phyloP scores from a whole-genome alignment of 2,888 invertebrate genomes.

The Dolichomitus sp. region DNA sequence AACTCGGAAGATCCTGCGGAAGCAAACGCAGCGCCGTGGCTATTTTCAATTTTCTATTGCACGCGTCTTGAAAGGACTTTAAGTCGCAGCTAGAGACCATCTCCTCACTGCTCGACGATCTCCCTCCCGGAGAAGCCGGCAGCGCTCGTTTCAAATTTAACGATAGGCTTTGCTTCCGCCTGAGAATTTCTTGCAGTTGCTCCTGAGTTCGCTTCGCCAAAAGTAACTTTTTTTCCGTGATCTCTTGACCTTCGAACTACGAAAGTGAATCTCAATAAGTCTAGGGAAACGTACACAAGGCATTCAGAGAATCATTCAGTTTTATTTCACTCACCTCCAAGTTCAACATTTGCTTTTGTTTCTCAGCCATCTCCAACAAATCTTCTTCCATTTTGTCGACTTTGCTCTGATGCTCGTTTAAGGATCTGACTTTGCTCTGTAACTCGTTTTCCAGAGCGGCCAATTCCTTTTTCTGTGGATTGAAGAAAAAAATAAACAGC shows the following conservation, averaged over 20 bases:
- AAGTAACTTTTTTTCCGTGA: constrained; percentile 84
- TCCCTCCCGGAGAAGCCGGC: constrained; percentile 85
- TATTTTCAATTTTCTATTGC: constrained; percentile 82
- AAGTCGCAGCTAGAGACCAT: constrained; percentile 75
- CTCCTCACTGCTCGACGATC: constrained; percentile 76
- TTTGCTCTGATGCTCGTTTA: constrained; percentile 89
- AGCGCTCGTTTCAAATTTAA: constrained; percentile 89
- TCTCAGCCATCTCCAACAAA: constrained; percentile 89
- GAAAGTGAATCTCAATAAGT: constrained; percentile 23
- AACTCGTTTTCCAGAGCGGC: constrained; percentile 91
- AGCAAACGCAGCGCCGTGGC: constrained; percentile 81
- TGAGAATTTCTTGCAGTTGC: constrained; percentile 87
- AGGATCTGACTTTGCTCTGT: constrained; percentile 88
- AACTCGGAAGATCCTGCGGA: constrained; percentile 77
- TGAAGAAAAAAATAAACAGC: not conserved
- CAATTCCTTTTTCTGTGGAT: constrained; percentile 90
- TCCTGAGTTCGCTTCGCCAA: constrained; percentile 87
- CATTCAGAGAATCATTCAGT: not conserved
- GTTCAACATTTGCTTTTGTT: constrained; percentile 86
- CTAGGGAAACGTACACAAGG: not conserved
- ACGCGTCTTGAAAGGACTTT: constrained; percentile 77
- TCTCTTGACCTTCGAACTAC: constrained; percentile 78
- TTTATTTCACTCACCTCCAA: constrained; percentile 76
- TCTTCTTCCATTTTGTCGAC: constrained; percentile 91
- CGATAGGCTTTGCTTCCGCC: constrained; percentile 89